These are phyloP conservation scores for Neria commutata DNA, from an alignment of 2,888 invertebrate species.

Conservation along the genomic window DNA sequence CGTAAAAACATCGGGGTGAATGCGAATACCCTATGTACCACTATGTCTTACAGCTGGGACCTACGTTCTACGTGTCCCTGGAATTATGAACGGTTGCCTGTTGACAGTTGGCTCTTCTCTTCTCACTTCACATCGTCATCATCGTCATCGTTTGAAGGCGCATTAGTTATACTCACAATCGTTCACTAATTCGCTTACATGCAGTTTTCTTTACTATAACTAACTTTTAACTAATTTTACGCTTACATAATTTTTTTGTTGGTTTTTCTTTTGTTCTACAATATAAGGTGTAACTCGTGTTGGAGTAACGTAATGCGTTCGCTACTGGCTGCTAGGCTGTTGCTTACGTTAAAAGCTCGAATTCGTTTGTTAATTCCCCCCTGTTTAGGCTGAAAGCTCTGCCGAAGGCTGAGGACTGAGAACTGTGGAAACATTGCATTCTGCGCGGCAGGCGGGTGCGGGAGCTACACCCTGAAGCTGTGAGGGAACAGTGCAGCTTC, in stretches of 20 bases:
- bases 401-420: too few relatives aligned
- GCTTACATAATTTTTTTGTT: not conserved
- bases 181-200: conserved; percentile 11
- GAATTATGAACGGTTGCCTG: too few relatives aligned
- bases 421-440: too few relatives aligned
- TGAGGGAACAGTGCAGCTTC: too few relatives aligned
- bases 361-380: conserved; percentile 49
- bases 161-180: conserved; percentile 61
- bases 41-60: conserved; percentile 23
- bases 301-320: not conserved
- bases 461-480: too few relatives aligned
- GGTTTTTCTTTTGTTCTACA: not conserved
- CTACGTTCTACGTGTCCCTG: conserved; percentile 31
- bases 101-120: too few relatives aligned
- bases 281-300: conserved; percentile 22
- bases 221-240: conserved; percentile 36
- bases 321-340: conserved; percentile 11
- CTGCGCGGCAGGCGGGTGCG: too few relatives aligned
- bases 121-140: conserved; percentile 41
- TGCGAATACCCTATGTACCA: too few relatives aligned
- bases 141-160: conserved; percentile 60
- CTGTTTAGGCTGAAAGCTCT: too few relatives aligned
- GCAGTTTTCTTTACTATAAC: conserved; percentile 26
- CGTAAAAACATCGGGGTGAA: too few relatives aligned
- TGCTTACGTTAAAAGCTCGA: conserved; percentile 50